Percentiles rank a stretch among this genome's conserved stretches.
Conservation (phyloP, 2,888 invertebrate genomes). For the Cantharis flavilabris region DNA sequence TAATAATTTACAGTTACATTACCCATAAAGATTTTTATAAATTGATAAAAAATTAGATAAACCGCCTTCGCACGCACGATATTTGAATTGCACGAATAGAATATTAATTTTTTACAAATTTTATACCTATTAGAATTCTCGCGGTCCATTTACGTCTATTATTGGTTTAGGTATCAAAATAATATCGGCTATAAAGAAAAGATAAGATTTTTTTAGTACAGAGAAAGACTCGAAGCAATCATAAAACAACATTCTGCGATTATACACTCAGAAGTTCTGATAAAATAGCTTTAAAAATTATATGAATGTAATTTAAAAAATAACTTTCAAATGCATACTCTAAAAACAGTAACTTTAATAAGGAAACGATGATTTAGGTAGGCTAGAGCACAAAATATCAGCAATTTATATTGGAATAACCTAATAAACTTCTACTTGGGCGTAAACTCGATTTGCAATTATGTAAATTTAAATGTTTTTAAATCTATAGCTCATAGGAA, state of each 20-base stretch:
- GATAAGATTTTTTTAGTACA: not conserved
- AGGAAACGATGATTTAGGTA: not conserved
- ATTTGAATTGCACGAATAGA: not conserved
- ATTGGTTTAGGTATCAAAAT: not conserved
- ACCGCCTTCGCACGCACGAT: not conserved
- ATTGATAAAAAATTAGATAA: not conserved
- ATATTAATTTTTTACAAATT: not conserved
- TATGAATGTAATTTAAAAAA: not conserved
- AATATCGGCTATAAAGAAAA: not conserved
- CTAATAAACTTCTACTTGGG: not conserved
- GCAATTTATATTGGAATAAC: not conserved
- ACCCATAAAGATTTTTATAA: not conserved
- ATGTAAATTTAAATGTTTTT: not conserved
- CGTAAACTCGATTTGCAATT: not conserved
- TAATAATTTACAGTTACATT: not conserved
- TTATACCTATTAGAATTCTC: not conserved
- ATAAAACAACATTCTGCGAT: not conserved
- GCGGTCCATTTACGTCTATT: not conserved
- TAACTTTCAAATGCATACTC: not conserved
- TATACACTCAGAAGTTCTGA: not conserved
- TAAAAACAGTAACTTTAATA: not conserved
- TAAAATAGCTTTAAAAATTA: not conserved
- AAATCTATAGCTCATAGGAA: not conserved
- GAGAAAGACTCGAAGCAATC: not conserved
- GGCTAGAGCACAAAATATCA: not conserved